Evolutionary conservation across 2,888 invertebrate genomes (phyloP), one percentile per base, ranked within the genome.

Genomic region (Drosophila planitibia): DNA sequence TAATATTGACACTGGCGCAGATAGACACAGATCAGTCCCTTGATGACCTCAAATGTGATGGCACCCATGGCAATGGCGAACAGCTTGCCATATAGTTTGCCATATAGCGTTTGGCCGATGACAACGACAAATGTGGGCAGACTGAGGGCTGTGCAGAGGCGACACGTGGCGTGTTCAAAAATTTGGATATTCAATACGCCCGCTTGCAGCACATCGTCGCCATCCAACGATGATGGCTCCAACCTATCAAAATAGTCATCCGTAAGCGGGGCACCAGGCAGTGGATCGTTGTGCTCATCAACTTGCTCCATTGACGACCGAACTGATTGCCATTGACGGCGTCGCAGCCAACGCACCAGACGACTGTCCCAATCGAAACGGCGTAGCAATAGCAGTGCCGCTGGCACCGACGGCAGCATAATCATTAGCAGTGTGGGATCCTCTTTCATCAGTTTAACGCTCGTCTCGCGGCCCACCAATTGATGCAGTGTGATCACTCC

Each of bases 221-320:
- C 32, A 41, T 76, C 54, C 1, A 59, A 3, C 3, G 10, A 12
- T 12, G 25, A 19, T 2, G 53, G 66, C 2, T 85, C 83, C 55
- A 59, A 33, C 1, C 52, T 30, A n/a, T 81, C 77, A 6, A 78
- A 90, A 39, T 90, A 90, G 0, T 62, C 65, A 47, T 85, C 86
- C 1, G 58, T 59, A 0, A 85, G 61, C 0, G 89, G 86, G 0
- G 89, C 89, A 2, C 88, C 89, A 0, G 90, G 83, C 65, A 83
- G 44, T 0, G 66, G 62, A 0, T 73, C 74, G 0, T 72, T 80
- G 7, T 65, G 0, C 3, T 37, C 69, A 35, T 82, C 80, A 7
- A 54, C 35, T 12, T 80, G 82, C 6, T 61, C 81, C 1, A 14
- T 41, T 6, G 73, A 59, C 1, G 16, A 25, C 6, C 68, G 66